Conservation (phyloP, 2,113 vertebrate species). For the Bettongia penicillata region DNA sequence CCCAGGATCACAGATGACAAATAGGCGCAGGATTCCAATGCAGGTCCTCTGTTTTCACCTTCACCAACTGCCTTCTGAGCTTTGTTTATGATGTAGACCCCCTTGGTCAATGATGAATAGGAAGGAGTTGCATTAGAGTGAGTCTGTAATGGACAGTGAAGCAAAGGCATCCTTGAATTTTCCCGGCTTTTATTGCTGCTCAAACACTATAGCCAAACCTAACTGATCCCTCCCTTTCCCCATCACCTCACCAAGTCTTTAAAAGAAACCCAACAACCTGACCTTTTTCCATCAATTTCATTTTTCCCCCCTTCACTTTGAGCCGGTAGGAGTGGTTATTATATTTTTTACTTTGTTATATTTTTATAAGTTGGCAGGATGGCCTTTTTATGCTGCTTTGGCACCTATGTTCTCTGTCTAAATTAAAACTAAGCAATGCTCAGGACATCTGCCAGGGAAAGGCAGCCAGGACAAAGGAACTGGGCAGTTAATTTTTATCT, state of each 20-base stretch:
- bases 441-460: not conserved
- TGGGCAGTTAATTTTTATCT: not conserved
- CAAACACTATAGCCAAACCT: not conserved
- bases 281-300: not conserved
- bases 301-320: not conserved
- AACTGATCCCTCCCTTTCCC: not conserved
- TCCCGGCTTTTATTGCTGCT: not conserved
- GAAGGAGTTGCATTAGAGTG: not conserved
- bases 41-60: not conserved
- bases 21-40: not conserved
- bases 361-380: not conserved
- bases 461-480: not conserved
- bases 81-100: not conserved
- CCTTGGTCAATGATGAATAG: not conserved
- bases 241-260: not conserved
- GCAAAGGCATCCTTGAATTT: not conserved
- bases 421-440: not conserved
- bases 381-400: not conserved
- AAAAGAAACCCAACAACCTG: not conserved
- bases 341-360: not conserved
- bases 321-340: not conserved
- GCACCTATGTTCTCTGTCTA: not conserved
- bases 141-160: not conserved
- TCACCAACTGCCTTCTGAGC: not conserved
- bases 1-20: not conserved